Percentiles rank a stretch among this genome's conserved stretches.
Evolutionary conservation across 2,888 invertebrate species (phyloP).

Genomic region (Synanthedon formicaeformis): DNA sequence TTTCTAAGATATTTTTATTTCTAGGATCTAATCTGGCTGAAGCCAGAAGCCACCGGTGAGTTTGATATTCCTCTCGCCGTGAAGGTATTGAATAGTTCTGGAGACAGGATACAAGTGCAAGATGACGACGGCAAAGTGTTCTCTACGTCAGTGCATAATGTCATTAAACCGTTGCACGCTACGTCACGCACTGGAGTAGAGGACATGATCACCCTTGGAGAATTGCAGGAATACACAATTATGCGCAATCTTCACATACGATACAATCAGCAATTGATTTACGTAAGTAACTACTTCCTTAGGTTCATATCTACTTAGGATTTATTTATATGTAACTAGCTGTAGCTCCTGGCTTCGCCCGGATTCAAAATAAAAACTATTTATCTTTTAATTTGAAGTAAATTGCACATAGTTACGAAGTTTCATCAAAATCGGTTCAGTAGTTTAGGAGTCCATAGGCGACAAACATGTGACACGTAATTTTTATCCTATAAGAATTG

Average conservation of each 20-base stretch:
- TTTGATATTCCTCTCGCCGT: constrained; percentile 90
- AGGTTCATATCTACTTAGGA: too few relatives aligned
- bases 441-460: too few relatives aligned
- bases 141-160: constrained; percentile 69
- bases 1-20: constrained; percentile 9
- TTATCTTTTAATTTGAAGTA: too few relatives aligned
- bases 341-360: too few relatives aligned
- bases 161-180: constrained; percentile 79
- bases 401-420: too few relatives aligned
- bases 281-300: constrained; percentile 74
- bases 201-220: constrained; percentile 96
- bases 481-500: too few relatives aligned
- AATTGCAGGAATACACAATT: constrained; percentile 94
- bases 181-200: constrained; percentile 87
- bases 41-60: constrained; percentile 76
- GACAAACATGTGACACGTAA: too few relatives aligned
- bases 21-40: constrained; percentile 89
- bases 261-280: constrained; percentile 89
- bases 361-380: too few relatives aligned
- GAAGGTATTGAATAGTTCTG: constrained; percentile 81
- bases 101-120: constrained; percentile 79
- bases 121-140: constrained; percentile 88
- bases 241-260: constrained; percentile 90
- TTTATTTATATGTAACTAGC: too few relatives aligned
- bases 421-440: too few relatives aligned